Evolutionary conservation across 2,888 invertebrate species (phyloP), one percentile per base, ranked within the genome.

Genomic region (Aspidiotus rigidus): DNA sequence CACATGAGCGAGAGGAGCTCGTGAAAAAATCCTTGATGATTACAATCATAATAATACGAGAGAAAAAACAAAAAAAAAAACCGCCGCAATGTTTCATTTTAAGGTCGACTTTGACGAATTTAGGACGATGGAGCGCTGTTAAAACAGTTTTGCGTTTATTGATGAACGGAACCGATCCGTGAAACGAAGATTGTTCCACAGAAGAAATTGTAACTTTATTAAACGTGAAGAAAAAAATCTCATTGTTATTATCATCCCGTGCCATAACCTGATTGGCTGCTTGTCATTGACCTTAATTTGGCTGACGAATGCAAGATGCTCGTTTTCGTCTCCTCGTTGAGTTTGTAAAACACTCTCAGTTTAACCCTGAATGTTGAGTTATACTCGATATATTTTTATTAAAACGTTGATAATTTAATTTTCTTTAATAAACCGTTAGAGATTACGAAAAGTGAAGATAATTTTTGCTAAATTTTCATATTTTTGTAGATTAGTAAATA

Each of bases 31-130:
- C 53, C 53, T 53, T 53, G 53, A 53, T 53, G 53, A 15, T 53
- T 53, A 53, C 53, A 53, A 53, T 53, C 53, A 53, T 53, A 53
- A 53, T n/a, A 53, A 28, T 28, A 28, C 28, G 28, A 28, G 28
- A 28, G 28, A 28, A 28, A 28, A 28, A 28, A 28, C 28, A 28
- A 28, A 28, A 28, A 28, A 28, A 28, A 28, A 28, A 28, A 28
- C 1, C 28, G 28, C 28, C 28, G 28, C 28, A 13, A 53, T 53
- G 13, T 13, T 15, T 53, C 3, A 13, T 13, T 53, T 53, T 53
- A 53, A 53, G 53, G 53, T 53, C 53, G 53, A 53, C 53, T 53
- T 53, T 53, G 53, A 53, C 53, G 53, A 53, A 53, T 53, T 53
- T 53, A 53, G 53, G 53, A 53, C 53, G n/a, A 53, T n/a, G 53